Base-by-base conservation (phyloP, 2,797 vertebrate genomes). In the Podargus strigoides region DNA sequence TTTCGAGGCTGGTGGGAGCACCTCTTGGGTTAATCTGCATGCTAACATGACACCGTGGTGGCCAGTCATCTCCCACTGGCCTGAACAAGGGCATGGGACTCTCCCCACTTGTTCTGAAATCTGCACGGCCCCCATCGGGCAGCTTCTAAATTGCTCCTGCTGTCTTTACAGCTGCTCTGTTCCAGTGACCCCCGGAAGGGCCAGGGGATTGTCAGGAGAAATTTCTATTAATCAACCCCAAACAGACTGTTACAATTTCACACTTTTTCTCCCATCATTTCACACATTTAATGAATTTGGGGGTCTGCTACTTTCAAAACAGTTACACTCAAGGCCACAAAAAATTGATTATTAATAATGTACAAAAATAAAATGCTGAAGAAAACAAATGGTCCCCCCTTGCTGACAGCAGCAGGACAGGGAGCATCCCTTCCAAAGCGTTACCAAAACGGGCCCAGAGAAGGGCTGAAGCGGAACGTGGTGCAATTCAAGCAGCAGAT, bases 111-210 rank as follows among this genome's bases (percentile, higher is more conserved):
- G 97, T 97, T 97, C 87, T 9, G 1, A 96, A 95, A 95, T 96
- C 96, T 80, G 90, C 76, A 37, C 4, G 22, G 95, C 85, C 96
- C 94, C 97, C 96, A 95, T 78, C 50, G 78, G 96, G 96, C 97
- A 94, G 95, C 90, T 89, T 97, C 97, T 97, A 94, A 96, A 97
- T 97, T 96, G 84, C 97, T 98, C 98, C 98, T 97, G 98, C 97
- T 98, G 98, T 97, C 97, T 98, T 94, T 98, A 98, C 98, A 98
- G 98, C 98, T 98, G 98, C 97, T 98, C 97, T 1, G 27, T 98
- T 98, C 97, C 97, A 98, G 93, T 98, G 97, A 98, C 98, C 97
- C 97, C 97, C 36, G 39, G 97, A 98, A 98, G 96, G 97, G 97
- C 97, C 95, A 69, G 52, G 95, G 97, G 94, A 97, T 95, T 98